phyloP scores from a whole-genome alignment of 2,797 vertebrate genomes.

The Sparus aurata region DNA sequence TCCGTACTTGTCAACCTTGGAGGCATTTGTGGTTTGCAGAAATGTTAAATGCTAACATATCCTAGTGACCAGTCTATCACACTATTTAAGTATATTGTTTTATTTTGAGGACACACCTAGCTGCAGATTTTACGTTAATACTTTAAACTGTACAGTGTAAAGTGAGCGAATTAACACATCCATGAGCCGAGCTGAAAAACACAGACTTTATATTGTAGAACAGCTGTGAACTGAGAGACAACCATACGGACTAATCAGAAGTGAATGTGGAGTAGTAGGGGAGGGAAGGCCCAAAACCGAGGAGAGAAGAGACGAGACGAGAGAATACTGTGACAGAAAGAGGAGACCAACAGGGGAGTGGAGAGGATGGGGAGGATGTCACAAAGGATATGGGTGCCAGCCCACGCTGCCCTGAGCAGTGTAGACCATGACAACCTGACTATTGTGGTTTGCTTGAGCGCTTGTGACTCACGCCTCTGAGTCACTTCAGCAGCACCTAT shows the following conservation, averaged over 20 bases:
- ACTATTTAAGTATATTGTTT: too few species aligned
- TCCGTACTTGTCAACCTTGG: too few species aligned
- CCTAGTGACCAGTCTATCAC: too few species aligned
- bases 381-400: constrained; percentile 58
- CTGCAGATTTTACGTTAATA: too few species aligned
- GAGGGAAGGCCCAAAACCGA: constrained; percentile 13
- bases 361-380: constrained; percentile 45
- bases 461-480: constrained; percentile 59
- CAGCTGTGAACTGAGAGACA: constrained; percentile 8
- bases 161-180: not conserved
- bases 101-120: too few species aligned
- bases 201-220: not conserved
- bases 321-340: constrained; percentile 27
- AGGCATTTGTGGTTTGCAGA: too few species aligned
- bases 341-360: constrained; percentile 13
- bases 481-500: constrained; percentile 55
- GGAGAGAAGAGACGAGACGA: constrained; percentile 3
- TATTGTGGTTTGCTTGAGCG: constrained; percentile 51
- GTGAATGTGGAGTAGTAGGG: constrained; percentile 1
- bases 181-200: not conserved
- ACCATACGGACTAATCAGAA: constrained; percentile 1
- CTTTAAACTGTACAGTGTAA: not conserved
- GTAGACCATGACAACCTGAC: constrained; percentile 62
- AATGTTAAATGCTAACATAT: too few species aligned
- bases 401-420: constrained; percentile 40